These are phyloP conservation scores for Drosophila lacertosa DNA, from an alignment of 1,140 invertebrate genomes.

Conservation along the genomic window DNA sequence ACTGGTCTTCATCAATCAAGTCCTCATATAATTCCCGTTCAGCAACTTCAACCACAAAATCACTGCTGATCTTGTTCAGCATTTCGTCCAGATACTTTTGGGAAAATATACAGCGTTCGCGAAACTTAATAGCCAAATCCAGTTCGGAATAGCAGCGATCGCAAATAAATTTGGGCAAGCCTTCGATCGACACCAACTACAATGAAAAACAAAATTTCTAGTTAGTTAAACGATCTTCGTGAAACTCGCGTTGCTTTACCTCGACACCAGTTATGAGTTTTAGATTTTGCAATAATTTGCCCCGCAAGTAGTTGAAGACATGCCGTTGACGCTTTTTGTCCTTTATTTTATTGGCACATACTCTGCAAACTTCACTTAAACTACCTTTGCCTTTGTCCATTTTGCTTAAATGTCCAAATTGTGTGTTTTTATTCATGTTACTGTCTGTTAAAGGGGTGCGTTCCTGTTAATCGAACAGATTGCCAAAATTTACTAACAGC, in stretches of 20 bases:
- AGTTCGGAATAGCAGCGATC: conserved; percentile 60
- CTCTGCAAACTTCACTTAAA: conserved; percentile 50
- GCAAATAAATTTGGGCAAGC: conserved; percentile 50
- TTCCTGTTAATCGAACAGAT: background rate
- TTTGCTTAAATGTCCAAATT: conserved; percentile 5
- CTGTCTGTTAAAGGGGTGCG: background rate
- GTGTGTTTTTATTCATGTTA: background rate
- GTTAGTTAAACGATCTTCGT: background rate
- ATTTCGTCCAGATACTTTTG: conserved; percentile 62
- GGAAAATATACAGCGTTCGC: conserved; percentile 66
- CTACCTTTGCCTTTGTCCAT: conserved; percentile 38
- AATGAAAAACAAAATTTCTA: background rate
- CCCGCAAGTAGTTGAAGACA: conserved; percentile 56
- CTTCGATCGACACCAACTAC: conserved; percentile 37
- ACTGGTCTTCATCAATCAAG: conserved; percentile 53
- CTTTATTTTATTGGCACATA: conserved; percentile 65
- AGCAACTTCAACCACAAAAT: background rate
- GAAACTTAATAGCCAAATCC: conserved; percentile 66
- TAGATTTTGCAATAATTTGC: conserved; percentile 43
- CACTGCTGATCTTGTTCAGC: conserved; percentile 23
- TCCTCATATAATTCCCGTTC: conserved; percentile 42
- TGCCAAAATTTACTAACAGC: background rate
- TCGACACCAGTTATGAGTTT: conserved; percentile 62
- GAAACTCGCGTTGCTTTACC: conserved; percentile 17
- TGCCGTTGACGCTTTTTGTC: conserved; percentile 45